Percentiles rank a stretch among this genome's conserved stretches.
phyloP scores from a whole-genome alignment of 2,113 vertebrate species.

The Malaclemys terrapin region DNA sequence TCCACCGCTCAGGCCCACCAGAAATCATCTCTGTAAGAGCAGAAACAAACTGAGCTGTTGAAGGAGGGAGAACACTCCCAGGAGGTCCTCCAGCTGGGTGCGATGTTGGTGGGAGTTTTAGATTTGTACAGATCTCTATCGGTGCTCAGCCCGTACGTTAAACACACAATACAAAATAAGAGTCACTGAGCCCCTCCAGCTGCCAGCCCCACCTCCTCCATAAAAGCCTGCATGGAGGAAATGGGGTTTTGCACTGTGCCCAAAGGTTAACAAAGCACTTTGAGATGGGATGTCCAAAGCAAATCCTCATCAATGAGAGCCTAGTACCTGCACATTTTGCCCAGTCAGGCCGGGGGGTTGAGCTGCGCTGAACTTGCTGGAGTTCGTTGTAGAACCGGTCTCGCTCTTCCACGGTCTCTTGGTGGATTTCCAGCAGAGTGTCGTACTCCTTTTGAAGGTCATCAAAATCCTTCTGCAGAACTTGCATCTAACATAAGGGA shows the following conservation, averaged over 20 bases:
- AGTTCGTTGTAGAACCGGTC: constrained; percentile 63
- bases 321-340: constrained; percentile 77
- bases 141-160: not conserved
- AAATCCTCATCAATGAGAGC: rapidly evolving
- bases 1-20: constrained; percentile 73
- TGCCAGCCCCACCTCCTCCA: not conserved
- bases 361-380: constrained; percentile 62
- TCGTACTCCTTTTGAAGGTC: constrained; percentile 80
- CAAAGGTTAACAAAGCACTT: not conserved
- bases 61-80: not conserved
- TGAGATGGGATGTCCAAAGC: not conserved
- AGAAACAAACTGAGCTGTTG: not conserved
- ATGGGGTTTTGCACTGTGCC: rapidly evolving
- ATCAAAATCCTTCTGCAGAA: constrained; percentile 79
- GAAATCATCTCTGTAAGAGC: constrained; percentile 67
- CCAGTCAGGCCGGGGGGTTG: constrained; percentile 73
- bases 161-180: not conserved
- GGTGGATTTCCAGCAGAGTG: constrained; percentile 81
- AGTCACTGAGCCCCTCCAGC: not conserved
- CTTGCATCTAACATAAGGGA: constrained; percentile 72
- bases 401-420: constrained; percentile 63
- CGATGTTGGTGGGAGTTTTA: not conserved
- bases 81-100: no score
- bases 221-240: not conserved
- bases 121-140: not conserved